Evolutionary conservation across 2,888 invertebrate species (phyloP).

Genomic region (Eristalinus aeneus): DNA sequence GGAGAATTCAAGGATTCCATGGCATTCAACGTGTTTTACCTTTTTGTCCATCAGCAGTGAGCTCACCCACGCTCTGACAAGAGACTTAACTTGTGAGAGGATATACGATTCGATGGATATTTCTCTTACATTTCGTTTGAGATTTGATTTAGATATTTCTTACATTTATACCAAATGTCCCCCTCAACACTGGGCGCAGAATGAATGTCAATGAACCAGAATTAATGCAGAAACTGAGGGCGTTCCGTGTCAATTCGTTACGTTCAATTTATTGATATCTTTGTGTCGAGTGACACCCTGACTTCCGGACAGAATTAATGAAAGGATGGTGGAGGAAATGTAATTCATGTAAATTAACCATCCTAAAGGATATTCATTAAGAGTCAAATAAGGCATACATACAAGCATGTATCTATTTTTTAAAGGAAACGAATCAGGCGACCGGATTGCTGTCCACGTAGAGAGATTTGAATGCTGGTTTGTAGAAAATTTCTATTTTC

Average conservation of each 20-base stretch:
- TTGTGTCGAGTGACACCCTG: neutral
- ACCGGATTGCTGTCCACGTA: too few relatives aligned
- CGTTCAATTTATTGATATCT: neutral
- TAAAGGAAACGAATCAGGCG: too few relatives aligned
- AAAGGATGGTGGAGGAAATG: neutral
- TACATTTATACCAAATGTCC: neutral
- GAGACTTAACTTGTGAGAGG: neutral
- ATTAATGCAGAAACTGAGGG: neutral
- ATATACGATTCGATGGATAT: neutral
- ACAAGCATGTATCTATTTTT: neutral
- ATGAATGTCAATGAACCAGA: neutral
- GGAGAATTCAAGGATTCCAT: conserved; percentile 10
- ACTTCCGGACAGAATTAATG: neutral
- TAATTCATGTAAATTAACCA: neutral
- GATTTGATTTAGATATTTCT: neutral
- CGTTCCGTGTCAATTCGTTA: neutral
- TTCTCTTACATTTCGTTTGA: neutral
- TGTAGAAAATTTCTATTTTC: too few relatives aligned
- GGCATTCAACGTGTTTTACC: neutral
- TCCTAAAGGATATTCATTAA: neutral
- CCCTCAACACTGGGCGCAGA: neutral
- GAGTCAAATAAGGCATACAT: neutral
- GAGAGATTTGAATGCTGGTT: too few relatives aligned
- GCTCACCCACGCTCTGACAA: conserved; percentile 2
- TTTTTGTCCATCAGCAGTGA: neutral